A percentile compares a stretch with the other conserved stretches of the same genome.
Conservation (phyloP, 2,797 vertebrate species). For the Nothura maculosa region DNA sequence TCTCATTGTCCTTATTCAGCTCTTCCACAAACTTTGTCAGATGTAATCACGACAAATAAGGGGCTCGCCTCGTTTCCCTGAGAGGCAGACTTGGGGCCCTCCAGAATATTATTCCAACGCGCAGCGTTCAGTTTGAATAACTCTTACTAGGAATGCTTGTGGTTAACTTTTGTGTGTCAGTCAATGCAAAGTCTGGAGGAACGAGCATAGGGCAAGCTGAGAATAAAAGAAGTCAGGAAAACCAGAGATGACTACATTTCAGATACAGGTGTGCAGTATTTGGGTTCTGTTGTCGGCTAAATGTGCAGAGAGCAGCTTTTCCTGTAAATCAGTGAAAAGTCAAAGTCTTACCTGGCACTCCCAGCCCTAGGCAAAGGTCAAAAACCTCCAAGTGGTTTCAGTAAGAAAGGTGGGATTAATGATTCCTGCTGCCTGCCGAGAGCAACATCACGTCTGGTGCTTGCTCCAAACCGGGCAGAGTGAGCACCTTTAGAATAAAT, state of each 20-base stretch:
- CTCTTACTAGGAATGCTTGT: background rate
- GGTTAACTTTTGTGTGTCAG: background rate
- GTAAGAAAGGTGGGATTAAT: background rate
- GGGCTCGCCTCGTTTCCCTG: background rate
- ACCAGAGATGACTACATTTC: background rate
- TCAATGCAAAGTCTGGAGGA: fast-evolving
- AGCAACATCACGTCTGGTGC: background rate
- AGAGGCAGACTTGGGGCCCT: background rate
- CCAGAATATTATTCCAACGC: background rate
- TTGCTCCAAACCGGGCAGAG: background rate
- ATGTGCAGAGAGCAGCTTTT: background rate
- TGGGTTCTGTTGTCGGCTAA: background rate
- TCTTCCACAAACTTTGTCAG: background rate
- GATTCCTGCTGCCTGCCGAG: background rate
- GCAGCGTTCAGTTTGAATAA: background rate
- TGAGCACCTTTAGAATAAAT: background rate
- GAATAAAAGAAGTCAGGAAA: background rate
- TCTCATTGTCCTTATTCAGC: background rate
- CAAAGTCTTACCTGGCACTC: background rate
- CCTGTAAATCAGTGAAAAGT: background rate
- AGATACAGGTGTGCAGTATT: background rate
- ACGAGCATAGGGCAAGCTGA: background rate
- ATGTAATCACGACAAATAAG: background rate
- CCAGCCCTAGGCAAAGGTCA: background rate
- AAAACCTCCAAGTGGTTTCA: background rate